A percentile compares a stretch with the other conserved stretches of the same genome.
Evolutionary conservation across 2,888 invertebrate genomes (phyloP).

Genomic region (Lasioglossum malachurum): DNA sequence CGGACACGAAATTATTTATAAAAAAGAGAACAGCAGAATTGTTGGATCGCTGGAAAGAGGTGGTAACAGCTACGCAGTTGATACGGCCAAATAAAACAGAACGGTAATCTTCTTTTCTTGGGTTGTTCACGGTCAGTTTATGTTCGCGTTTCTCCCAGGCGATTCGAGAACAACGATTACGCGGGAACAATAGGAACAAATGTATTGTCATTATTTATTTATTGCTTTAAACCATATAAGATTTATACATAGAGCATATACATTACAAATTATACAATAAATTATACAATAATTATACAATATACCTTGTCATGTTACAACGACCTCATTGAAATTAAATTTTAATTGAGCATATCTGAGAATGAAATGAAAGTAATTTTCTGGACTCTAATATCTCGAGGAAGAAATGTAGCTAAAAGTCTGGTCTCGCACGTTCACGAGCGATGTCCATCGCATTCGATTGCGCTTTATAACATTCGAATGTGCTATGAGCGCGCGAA

Average conservation of each 20-base stretch:
- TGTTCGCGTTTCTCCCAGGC: neutral
- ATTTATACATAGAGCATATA: too few relatives aligned
- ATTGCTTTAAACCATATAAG: too few relatives aligned
- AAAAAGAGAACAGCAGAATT: neutral
- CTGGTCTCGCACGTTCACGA: neutral
- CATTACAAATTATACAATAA: too few relatives aligned
- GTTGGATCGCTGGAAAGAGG: neutral
- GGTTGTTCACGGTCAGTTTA: neutral
- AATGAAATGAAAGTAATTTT: too few relatives aligned
- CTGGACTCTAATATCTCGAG: too few relatives aligned
- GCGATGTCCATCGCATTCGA: neutral
- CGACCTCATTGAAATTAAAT: too few relatives aligned
- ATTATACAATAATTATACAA: too few relatives aligned
- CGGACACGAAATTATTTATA: neutral
- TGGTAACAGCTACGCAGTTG: neutral
- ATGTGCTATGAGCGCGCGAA: neutral
- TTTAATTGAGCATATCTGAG: too few relatives aligned
- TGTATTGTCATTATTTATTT: too few relatives aligned
- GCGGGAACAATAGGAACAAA: neutral
- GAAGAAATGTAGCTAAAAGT: neutral
- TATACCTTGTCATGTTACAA: too few relatives aligned
- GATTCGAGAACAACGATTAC: neutral
- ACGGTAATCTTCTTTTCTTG: slow-evolving; percentile 5
- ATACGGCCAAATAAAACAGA: neutral
- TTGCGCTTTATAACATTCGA: neutral